Base-by-base conservation (phyloP, 2,797 vertebrate species). In the Betta splendens region DNA sequence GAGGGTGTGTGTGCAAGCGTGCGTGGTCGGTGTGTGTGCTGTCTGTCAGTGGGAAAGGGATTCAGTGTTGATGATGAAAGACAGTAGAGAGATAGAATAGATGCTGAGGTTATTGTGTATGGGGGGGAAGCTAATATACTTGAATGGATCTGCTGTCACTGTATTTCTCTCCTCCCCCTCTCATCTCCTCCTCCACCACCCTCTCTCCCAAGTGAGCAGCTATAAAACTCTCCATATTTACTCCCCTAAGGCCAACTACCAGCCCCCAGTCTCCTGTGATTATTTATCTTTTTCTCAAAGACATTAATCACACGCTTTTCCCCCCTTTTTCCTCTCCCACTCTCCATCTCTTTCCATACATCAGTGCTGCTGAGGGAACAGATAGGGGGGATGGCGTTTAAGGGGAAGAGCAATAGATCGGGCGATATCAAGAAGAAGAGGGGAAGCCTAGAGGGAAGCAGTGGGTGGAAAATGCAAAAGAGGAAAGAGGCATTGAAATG, bases 191-290 rank as follows among this genome's bases (percentile, higher is more conserved):
- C 77, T 73, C 80, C 50, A 46, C 81, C 86, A 72, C 77, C 69
- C 69, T 78, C 70, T 65, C 78, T 90, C 88, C 86, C 86, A 84
- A 84, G 87, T 87, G 87, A 85, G 80, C 84, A 80, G 86, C 90
- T 82, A 89, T 90, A 91, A 89, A 89, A 91, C 86, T 89, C 89
- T 89, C 88, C 89, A 90, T 91, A 91, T 90, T 91, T 90, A 91
- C 89, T 90, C 89, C 89, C 88, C 89, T 86, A 88, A 87, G 88
- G 87, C 87, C 85, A 89, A 87, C 85, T 89, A 89, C 85, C 89
- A 88, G 85, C 85, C 89, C 89, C 85, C 82, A 86, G 88, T 91
- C 89, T 91, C 89, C 79, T 88, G 87, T 89, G 88, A 90, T 91
- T 90, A 89, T 91, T 91, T 89, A 91, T 91, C 87, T 88, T 89